These are phyloP conservation scores for Mythimna pallens DNA, from an alignment of 2,888 invertebrate genomes.

Conservation along the genomic window DNA sequence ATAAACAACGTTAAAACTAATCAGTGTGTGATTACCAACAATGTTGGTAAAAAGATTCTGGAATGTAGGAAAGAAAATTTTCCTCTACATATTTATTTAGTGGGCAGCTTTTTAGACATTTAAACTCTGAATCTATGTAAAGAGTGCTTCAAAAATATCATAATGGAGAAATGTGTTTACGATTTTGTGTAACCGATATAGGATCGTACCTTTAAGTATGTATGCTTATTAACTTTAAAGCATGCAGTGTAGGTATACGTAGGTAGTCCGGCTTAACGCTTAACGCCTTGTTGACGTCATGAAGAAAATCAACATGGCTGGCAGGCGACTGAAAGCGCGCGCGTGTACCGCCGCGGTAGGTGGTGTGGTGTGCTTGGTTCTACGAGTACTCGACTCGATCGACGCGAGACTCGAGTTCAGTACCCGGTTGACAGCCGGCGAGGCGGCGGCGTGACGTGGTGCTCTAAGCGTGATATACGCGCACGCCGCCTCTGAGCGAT, in stretches of 20 bases:
- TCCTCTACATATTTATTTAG: not conserved
- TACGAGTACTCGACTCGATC: slow-evolving; percentile 78
- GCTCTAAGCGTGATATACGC: slow-evolving; percentile 74
- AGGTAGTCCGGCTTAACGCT: slow-evolving; percentile 34
- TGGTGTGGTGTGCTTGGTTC: slow-evolving; percentile 75
- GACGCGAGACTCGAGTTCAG: slow-evolving; percentile 81
- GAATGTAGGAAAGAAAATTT: not conserved
- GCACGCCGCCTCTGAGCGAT: slow-evolving; percentile 89
- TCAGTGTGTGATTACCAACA: no score
- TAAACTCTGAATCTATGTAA: not conserved
- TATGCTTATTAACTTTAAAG: slow-evolving; percentile 9
- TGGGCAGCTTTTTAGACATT: no score
- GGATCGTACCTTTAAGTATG: slow-evolving; percentile 4
- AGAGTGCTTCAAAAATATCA: not conserved
- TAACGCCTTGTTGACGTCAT: slow-evolving; percentile 81
- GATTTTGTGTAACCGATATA: slow-evolving; percentile 10
- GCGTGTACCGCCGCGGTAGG: slow-evolving; percentile 75
- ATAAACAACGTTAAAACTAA: not conserved
- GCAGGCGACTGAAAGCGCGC: slow-evolving; percentile 81
- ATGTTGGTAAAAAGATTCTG: not conserved
- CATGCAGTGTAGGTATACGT: slow-evolving; percentile 1
- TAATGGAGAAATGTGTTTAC: not conserved
- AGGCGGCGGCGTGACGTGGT: slow-evolving; percentile 86
- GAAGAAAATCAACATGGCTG: slow-evolving; percentile 82
- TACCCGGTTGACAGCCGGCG: slow-evolving; percentile 90